A percentile compares a stretch with the other conserved stretches of the same genome.
phyloP scores from a whole-genome alignment of 2,888 invertebrate species.

The Yponomeuta cagnagella region DNA sequence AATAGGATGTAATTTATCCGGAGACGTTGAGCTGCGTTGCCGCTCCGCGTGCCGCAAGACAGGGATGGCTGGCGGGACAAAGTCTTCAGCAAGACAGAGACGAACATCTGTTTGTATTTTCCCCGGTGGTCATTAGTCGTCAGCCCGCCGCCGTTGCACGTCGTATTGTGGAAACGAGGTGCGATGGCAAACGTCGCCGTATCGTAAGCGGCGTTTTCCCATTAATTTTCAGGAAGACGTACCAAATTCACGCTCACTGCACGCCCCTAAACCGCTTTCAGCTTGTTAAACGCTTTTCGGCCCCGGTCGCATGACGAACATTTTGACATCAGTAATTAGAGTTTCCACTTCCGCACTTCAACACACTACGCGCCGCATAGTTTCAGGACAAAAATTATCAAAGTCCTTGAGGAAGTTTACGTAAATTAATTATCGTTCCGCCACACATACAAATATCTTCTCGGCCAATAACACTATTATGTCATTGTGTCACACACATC shows the following conservation, averaged over 20 bases:
- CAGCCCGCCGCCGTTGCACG: conserved; percentile 51
- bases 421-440: not conserved
- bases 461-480: too few species aligned
- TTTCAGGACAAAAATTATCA: not conserved
- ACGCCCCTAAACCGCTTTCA: conserved; percentile 55
- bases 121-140: conserved; percentile 59
- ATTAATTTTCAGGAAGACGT: conserved; percentile 72
- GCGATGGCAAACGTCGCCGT: conserved; percentile 51
- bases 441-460: not conserved
- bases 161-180: conserved; percentile 42
- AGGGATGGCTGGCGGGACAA: conserved; percentile 35
- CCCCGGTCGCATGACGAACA: conserved; percentile 26
- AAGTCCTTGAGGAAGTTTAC: not conserved
- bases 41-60: conserved; percentile 59
- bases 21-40: conserved; percentile 65
- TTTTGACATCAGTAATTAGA: conserved; percentile 24
- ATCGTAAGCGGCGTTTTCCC: conserved; percentile 57
- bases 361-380: not conserved
- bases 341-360: conserved; percentile 7
- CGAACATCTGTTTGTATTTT: conserved; percentile 53
- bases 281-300: conserved; percentile 42
- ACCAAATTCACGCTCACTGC: conserved; percentile 53
- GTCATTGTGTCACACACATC: too few species aligned
- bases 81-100: conserved; percentile 37
- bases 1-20: conserved; percentile 75